Evolutionary conservation across 2,888 invertebrate genomes (phyloP).

Genomic region (Nebria salina): DNA sequence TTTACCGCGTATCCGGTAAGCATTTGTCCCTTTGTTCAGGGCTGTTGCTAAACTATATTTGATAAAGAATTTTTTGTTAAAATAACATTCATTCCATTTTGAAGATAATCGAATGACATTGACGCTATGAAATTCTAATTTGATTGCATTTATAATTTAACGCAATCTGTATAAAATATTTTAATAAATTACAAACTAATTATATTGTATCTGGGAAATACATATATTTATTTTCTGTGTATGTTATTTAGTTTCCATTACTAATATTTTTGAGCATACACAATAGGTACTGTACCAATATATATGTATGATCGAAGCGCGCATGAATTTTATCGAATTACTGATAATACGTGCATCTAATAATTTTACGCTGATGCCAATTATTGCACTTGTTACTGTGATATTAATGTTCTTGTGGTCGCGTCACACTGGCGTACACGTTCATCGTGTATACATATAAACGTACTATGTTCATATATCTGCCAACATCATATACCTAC

Average conservation of each 20-base stretch:
- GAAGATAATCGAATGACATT: too few species aligned
- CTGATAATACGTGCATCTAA: conserved; percentile 46
- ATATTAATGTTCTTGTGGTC: conserved; percentile 46
- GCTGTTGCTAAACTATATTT: not conserved
- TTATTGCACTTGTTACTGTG: conserved; percentile 47
- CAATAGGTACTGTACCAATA: conserved; percentile 14
- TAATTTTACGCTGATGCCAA: conserved; percentile 45
- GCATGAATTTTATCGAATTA: conserved; percentile 45
- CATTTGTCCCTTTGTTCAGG: not conserved
- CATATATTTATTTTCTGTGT: too few species aligned
- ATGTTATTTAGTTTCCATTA: too few species aligned
- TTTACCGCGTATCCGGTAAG: conserved; percentile 38
- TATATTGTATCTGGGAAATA: too few species aligned
- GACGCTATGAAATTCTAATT: too few species aligned
- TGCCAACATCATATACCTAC: not conserved
- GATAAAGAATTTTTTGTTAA: not conserved
- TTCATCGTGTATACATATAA: not conserved
- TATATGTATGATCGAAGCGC: conserved; percentile 24
- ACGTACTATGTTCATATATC: too few species aligned
- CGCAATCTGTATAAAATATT: too few species aligned
- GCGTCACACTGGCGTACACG: conserved; percentile 6
- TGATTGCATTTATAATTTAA: too few species aligned
- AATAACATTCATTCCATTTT: too few species aligned
- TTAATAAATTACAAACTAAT: too few species aligned
- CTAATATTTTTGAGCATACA: not conserved